Evolutionary conservation across 2,888 invertebrate genomes (phyloP), one percentile per base, ranked within the genome.

Genomic region (Anorthoa munda): DNA sequence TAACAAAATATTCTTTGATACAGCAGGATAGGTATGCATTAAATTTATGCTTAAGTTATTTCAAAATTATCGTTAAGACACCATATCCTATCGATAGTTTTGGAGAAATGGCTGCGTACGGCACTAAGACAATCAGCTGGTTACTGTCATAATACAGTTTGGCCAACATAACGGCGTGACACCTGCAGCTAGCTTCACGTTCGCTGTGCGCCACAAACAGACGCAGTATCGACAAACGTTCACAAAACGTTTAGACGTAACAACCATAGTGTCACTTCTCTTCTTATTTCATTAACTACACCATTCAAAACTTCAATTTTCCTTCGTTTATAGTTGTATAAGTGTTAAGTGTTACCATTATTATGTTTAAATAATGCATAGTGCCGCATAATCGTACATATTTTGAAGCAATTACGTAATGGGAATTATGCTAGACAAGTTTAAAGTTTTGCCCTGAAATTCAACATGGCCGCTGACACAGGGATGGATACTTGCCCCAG

Each of bases 401-500:
- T 92, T 94, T 91, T 95, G 87, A 94, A 94, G 93, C 92, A 94
- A 95, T 96, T 96, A 96, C 96, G 96, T 96, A 96, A 96, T 96
- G 96, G 96, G 95, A 96, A 96, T 96, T 96, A 96, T 96, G 96
- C 95, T 96, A 95, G 93, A 96, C 94, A 96, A 94, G 95, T 96
- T 95, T 92, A 95, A 95, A 95, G 95, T 95, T 95, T 96, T 95
- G 93, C 94, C 95, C 96, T 96, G 95, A 96, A 95, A 95, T 95
- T 94, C 97, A 98, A 98, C 97, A 98, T 98, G 98, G 98, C 98
- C 97, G 98, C 98, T 97, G 98, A 98, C 97, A 98, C 98, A 97
- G 98, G 98, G 97, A 98, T 98, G 98, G 98, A 98, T 97, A 98
- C 98, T 97, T 98, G 98, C 97, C 98, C 98, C 96, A 98, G 98